Percentiles rank a stretch among this genome's conserved stretches.
Evolutionary conservation across 2,113 vertebrate species (phyloP).

Genomic region (Ammodytes marinus): DNA sequence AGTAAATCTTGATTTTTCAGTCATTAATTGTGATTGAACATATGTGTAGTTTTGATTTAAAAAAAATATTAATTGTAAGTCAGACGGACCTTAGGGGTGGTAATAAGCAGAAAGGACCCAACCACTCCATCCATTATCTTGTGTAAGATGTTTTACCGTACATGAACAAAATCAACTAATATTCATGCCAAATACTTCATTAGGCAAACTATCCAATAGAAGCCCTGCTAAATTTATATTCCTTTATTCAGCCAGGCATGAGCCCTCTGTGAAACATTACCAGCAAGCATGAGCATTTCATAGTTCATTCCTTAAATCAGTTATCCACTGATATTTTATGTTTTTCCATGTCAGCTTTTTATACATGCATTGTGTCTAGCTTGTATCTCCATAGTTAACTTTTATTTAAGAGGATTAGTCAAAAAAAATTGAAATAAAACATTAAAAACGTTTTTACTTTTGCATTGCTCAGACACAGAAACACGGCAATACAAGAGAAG

Average conservation of each 20-base stretch:
- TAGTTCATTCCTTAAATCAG: constrained; percentile 5
- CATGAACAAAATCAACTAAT: background rate
- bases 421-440: background rate
- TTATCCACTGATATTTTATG: background rate
- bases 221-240: background rate
- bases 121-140: constrained; percentile 12
- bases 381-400: background rate
- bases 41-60: background rate
- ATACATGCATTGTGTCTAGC: background rate
- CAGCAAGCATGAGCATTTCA: background rate
- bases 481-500: background rate
- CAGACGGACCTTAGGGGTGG: background rate
- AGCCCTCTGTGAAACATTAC: background rate
- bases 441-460: background rate
- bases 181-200: background rate
- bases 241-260: constrained; percentile 6
- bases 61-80: constrained; percentile 3
- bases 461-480: background rate
- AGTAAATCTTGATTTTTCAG: background rate
- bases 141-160: background rate
- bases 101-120: background rate
- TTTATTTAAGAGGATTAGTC: background rate
- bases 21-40: too few species aligned
- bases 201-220: background rate
- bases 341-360: background rate